Evolutionary conservation across 2,797 vertebrate species (phyloP).

Genomic region (Hydrocynus forskahlii): DNA sequence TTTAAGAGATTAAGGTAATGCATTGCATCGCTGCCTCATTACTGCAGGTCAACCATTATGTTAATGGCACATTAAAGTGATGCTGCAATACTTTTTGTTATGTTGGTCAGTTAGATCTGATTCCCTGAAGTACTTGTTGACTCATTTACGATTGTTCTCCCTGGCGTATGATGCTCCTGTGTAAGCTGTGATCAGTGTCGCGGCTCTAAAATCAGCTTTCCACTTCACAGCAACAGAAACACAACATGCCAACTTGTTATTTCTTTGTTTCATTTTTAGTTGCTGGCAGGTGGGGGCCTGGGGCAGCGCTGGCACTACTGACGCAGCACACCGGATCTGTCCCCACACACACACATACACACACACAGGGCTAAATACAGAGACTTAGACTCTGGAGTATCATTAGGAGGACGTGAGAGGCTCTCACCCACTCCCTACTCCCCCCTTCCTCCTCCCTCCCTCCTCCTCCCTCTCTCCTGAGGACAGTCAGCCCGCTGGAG

Average conservation of each 20-base stretch:
- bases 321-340: slow-evolving; percentile 39
- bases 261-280: slow-evolving; percentile 59
- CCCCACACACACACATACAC: slow-evolving; percentile 35
- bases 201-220: slow-evolving; percentile 43
- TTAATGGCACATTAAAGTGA: slow-evolving; percentile 16
- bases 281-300: slow-evolving; percentile 21
- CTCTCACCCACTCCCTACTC: slow-evolving; percentile 44
- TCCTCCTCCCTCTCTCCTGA: slow-evolving; percentile 17
- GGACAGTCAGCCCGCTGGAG: slow-evolving; percentile 9
- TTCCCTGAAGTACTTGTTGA: slow-evolving; percentile 30
- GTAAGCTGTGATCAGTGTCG: slow-evolving; percentile 36
- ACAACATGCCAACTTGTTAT: slow-evolving; percentile 53
- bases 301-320: slow-evolving; percentile 41
- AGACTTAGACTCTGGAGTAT: slow-evolving; percentile 53
- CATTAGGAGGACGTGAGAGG: slow-evolving; percentile 60
- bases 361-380: slow-evolving; percentile 54
- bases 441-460: slow-evolving; percentile 37
- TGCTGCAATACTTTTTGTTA: slow-evolving; percentile 17
- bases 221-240: slow-evolving; percentile 43
- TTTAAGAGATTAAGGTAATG: neutral
- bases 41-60: slow-evolving; percentile 6
- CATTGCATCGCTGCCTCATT: neutral
- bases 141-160: slow-evolving; percentile 18
- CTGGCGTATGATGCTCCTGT: slow-evolving; percentile 14
- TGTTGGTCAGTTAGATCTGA: slow-evolving; percentile 22